A percentile compares a stretch with the other conserved stretches of the same genome.
phyloP scores from a whole-genome alignment of 1,140 invertebrate genomes.

The Asbolus verrucosus region DNA sequence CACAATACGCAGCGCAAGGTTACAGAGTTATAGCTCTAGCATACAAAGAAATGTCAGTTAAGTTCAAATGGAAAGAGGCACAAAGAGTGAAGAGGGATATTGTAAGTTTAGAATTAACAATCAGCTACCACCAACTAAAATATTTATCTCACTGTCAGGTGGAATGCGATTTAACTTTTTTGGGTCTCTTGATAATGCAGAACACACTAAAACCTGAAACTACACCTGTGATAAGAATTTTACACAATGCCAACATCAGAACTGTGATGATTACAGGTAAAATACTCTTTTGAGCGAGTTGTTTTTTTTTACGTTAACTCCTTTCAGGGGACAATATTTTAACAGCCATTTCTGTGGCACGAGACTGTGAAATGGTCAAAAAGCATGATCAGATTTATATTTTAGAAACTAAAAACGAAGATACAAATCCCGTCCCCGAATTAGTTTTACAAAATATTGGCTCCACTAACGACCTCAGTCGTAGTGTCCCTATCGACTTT shows the following conservation, averaged over 20 bases:
- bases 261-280: constrained; percentile 96
- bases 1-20: constrained; percentile 87
- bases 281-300: no score
- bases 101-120: no score
- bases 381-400: constrained; percentile 81
- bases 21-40: constrained; percentile 90
- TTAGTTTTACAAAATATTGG: constrained; percentile 2
- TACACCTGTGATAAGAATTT: constrained; percentile 77
- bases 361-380: constrained; percentile 89
- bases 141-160: constrained; percentile 71
- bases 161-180: constrained; percentile 85
- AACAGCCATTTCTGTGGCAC: constrained; percentile 91
- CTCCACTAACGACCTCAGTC: background rate
- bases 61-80: constrained; percentile 72
- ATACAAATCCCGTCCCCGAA: background rate
- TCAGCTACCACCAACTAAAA: no score
- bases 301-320: constrained; percentile 42
- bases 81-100: constrained; percentile 70
- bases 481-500: constrained; percentile 43
- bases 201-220: constrained; percentile 91
- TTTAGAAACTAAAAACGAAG: constrained; percentile 48
- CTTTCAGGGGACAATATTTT: constrained; percentile 89
- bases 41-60: constrained; percentile 73
- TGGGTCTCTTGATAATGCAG: constrained; percentile 90
- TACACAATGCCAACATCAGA: constrained; percentile 85